Percentiles rank a stretch among this genome's conserved stretches.
Conservation (phyloP, 2,113 vertebrate species). For the Nanorana parkeri region DNA sequence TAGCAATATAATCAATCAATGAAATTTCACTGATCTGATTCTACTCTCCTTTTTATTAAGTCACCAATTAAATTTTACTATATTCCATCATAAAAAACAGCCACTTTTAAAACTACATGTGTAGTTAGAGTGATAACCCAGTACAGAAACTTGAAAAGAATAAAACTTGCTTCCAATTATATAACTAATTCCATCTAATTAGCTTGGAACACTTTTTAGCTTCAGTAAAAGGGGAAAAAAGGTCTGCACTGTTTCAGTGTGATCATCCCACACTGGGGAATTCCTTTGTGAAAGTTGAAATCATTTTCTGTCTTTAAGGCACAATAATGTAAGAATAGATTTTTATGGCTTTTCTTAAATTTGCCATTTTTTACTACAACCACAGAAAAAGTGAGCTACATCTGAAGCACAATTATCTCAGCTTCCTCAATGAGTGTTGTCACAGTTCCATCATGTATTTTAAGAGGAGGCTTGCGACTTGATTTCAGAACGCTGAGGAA, state of each 20-base stretch:
- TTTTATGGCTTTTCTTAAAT: slow-evolving; percentile 34
- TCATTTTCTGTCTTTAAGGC: not conserved
- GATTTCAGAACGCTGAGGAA: not conserved
- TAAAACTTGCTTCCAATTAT: not conserved
- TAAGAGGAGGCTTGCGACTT: not conserved
- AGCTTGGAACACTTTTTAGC: slow-evolving; percentile 2
- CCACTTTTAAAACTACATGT: no score
- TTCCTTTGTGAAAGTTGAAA: slow-evolving; percentile 30
- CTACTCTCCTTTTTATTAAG: no score
- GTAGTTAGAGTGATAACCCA: not conserved
- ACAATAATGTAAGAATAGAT: slow-evolving; percentile 25
- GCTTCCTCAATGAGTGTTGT: slow-evolving; percentile 28
- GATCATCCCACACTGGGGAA: slow-evolving; percentile 24
- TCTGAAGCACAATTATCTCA: slow-evolving; percentile 16
- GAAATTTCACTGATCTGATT: no score
- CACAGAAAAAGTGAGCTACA: not conserved
- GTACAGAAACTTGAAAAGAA: not conserved
- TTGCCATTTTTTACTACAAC: slow-evolving; percentile 16
- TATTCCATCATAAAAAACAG: no score
- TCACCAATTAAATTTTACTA: no score
- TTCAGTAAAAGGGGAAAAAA: not conserved
- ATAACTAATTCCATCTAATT: slow-evolving; percentile 10
- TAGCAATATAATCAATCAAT: no score
- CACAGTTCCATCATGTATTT: slow-evolving; percentile 13
- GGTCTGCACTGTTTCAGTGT: slow-evolving; percentile 35